Base-by-base conservation (phyloP, 2,888 invertebrate species). In the Campoplex capitator region DNA sequence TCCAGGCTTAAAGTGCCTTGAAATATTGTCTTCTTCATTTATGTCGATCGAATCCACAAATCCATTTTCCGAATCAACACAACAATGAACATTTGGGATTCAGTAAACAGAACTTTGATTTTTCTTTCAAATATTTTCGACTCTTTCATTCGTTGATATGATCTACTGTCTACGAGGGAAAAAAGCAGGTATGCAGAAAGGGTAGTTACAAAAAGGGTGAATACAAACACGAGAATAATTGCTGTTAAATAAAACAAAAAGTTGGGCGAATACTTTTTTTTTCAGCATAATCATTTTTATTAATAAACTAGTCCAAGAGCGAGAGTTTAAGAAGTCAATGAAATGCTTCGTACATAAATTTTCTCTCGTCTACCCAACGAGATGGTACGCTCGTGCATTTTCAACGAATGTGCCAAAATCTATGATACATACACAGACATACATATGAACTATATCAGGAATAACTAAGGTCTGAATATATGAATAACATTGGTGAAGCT, bases 401-500 rank as follows among this genome's bases (percentile, higher is more conserved):
- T n/a, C 23, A 16, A 32, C 51, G 48, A 70, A 70, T 70, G 70
- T 70, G 48, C 51, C 48, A 32, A 71, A 48, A 67, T 77, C 32
- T 76, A 71, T 80, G 71, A 32, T 45, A 65, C n/a, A 51, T 51
- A 65, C n/a, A 51, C 32, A 48, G 13, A 70, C 45, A 70, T 56
- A 51, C 11, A 45, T 74, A 58, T 76, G 62, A 74, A 70, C 65
- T 51, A 73, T 71, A 74, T 70, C 51, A 71, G 28, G 56, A 58
- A 73, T 75, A 88, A 76, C 84, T 80, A 83, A 77, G 89, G 90
- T 88, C 91, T 91, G 93, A 93, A 94, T 94, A 93, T 92, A 94
- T 94, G 94, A 94, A 94, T 94, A 94, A 93, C 91, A 94, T 94
- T 94, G 92, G 89, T 88, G 90, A 92, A 91, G 93, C 92, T 93